Evolutionary conservation across 2,888 invertebrate genomes (phyloP), one percentile per base, ranked within the genome.

Genomic region (Branchipolynoe longqiensis): DNA sequence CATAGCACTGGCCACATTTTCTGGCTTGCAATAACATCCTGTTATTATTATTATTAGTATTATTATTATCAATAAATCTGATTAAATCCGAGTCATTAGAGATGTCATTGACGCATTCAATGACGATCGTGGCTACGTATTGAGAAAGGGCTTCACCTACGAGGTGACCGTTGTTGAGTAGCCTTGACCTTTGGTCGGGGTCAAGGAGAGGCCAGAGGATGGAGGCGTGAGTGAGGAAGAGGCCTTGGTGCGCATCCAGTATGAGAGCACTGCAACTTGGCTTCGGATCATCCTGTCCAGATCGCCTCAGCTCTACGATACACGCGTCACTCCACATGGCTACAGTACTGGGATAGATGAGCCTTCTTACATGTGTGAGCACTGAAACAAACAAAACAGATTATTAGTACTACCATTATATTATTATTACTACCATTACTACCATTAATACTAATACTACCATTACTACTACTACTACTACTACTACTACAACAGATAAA

Each of bases 231-330:
- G 87, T 83, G 22, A 87, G 22, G 12, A 87, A 73, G n/a, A 64
- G 41, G 18, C 87, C 87, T n/a, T 31, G n/a, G 4, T 64, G 25
- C 18, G 56, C 25, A 54, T 85, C 62, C 6, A 87, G 4, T n/a
- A 87, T 25, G 56, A 87, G 83, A 8, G 85, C 87, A 69, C 87
- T 87, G 38, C 87, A 85, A 54, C 87, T 86, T 25, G 85, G 22
- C 31, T 28, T 54, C 2, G n/a, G 33, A n/a, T 56, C 33, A 14
- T n/a, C 25, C 31, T n/a, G 31, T 6, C 58, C 56, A 3, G 3
- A 18, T n/a, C 82, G 1, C 12, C 25, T 33, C 2, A 56, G 58
- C 36, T 82, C 84, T 28, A 84, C 6, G 0, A 84, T 28, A 28
- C 82, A 82, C 12, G 69, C 38, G 14, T 69, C 38, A 22, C n/a